Conservation (phyloP, 2,113 vertebrate species). For the Porphyrio hochstetteri region DNA sequence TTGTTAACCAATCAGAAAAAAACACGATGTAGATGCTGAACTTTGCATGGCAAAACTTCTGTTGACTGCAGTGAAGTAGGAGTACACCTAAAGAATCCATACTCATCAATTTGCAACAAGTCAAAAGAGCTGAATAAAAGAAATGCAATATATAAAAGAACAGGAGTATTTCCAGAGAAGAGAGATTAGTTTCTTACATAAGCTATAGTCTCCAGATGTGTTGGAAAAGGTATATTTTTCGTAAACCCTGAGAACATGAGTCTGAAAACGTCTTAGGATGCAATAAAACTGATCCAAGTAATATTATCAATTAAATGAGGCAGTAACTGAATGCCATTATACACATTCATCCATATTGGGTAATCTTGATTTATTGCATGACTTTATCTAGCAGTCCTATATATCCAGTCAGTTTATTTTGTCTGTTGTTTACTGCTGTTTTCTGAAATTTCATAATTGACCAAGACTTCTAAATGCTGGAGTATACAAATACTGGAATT, state of each 20-base stretch:
- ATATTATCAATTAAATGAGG: conserved; percentile 22
- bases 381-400: not conserved
- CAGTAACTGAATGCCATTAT: conserved; percentile 3
- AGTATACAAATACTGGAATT: not conserved
- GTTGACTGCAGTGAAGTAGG: not conserved
- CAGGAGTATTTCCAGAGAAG: not conserved
- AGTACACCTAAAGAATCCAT: not conserved
- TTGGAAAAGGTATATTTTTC: conserved; percentile 33
- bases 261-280: conserved; percentile 19
- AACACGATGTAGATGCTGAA: not conserved
- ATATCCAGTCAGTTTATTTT: not conserved
- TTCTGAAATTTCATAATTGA: not conserved
- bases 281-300: conserved; percentile 20
- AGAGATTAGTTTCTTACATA: conserved; percentile 15
- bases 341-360: not conserved
- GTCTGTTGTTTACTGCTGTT: not conserved
- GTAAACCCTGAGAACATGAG: not conserved
- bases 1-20: not conserved
- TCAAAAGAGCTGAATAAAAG: not conserved
- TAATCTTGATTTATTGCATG: not conserved
- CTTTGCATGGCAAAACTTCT: not conserved
- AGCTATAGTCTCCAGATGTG: conserved; percentile 25
- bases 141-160: not conserved
- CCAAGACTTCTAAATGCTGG: not conserved
- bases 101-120: not conserved